Base-by-base conservation (phyloP, 2,888 invertebrate species). In the Megalurothrips usitatus region DNA sequence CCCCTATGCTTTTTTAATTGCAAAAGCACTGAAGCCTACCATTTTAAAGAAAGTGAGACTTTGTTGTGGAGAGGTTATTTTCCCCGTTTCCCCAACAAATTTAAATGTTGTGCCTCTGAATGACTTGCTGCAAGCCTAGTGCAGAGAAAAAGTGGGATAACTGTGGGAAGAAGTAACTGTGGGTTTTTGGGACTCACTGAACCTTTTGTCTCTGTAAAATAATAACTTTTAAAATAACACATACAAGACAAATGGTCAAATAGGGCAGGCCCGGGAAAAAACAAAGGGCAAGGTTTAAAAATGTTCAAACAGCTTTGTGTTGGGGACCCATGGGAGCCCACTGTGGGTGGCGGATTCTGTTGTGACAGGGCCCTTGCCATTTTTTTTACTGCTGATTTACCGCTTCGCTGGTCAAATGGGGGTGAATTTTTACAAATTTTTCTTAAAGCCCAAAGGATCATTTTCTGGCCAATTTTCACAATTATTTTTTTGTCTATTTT, bases 321-420 rank as follows among this genome's bases (percentile, higher is more conserved):
- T 75, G 68, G 68, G 8, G 68, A 75, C 68, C 68, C 26, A 26
- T 75, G 68, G 68, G 26, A 26, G 9, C 68, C 68, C 68, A 26
- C 68, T 8, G 68, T 75, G 23, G 68, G 68, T 75, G 68, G 68
- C 68, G 68, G 68, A 26, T 75, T 75, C 23, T 75, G 68, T 75
- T 75, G 68, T 75, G 68, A 75, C 4, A 2, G 1, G 12, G 23
- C 26, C 3, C 23, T 75, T 75, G 23, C 26, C 3, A 75, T n/a
- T 75, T 75, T 75, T 75, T 10, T 75, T 75, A 26, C 26, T 75
- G 11, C 23, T 75, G n/a, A 75, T 75, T 75, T 26, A 26, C 68
- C 68, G 10, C 2, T 23, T 26, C 9, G 68, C 26, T 75, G 23
- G 26, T 75, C 68, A 75, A 75, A 26, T 75, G 68, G 68, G 68